Evolutionary conservation across 2,888 invertebrate species (phyloP).

Genomic region (Heliconius hortense): DNA sequence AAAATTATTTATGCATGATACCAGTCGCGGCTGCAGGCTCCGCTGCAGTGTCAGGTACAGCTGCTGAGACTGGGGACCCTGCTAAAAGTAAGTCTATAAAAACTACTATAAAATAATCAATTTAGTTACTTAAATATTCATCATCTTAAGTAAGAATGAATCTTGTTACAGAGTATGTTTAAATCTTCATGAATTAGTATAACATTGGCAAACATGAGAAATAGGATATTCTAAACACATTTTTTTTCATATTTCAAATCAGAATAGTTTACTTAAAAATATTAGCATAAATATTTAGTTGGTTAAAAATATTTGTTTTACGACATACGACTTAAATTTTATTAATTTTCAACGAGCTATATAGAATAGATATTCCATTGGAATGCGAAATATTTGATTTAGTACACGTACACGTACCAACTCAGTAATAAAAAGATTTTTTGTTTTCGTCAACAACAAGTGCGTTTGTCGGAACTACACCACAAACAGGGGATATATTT

Average conservation of each 20-base stretch:
- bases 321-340: background rate
- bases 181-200: background rate
- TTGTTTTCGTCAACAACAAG: background rate
- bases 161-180: background rate
- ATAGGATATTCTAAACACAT: background rate
- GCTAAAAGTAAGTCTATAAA: constrained; percentile 13
- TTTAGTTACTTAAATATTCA: background rate
- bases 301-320: background rate
- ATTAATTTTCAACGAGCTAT: background rate
- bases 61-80: constrained; percentile 4
- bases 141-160: background rate
- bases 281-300: background rate
- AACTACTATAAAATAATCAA: background rate
- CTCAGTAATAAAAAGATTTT: background rate
- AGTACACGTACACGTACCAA: background rate
- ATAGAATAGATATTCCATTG: background rate
- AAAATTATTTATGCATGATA: background rate
- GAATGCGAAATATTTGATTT: background rate
- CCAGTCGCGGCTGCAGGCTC: background rate
- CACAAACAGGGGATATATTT: no score
- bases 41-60: background rate
- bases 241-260: background rate
- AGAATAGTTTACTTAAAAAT: background rate
- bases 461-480: background rate
- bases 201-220: background rate